Evolutionary conservation across 2,797 vertebrate genomes (phyloP).

Genomic region (Enteromius trimaculatus): DNA sequence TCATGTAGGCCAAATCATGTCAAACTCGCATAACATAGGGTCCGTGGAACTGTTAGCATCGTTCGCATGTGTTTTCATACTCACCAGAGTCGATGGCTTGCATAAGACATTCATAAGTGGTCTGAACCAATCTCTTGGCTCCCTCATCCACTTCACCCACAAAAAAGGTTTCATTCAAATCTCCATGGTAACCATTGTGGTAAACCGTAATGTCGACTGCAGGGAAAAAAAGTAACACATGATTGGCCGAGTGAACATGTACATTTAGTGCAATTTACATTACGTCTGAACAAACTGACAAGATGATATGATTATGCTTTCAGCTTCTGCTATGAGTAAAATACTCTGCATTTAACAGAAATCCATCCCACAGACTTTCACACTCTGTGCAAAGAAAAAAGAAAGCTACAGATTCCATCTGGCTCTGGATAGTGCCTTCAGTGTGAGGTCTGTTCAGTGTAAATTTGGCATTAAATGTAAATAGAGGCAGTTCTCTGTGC

Average conservation of each 20-base stretch:
- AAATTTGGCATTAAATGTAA: not conserved
- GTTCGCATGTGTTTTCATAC: not conserved
- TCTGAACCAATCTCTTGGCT: slow-evolving; percentile 91
- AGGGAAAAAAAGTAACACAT: not conserved
- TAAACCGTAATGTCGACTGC: slow-evolving; percentile 99
- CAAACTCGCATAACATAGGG: not conserved
- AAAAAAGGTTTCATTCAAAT: slow-evolving; percentile 97
- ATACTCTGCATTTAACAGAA: not conserved
- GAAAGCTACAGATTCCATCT: not conserved
- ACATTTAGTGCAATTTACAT: slow-evolving; percentile 12
- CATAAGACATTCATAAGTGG: slow-evolving; percentile 98
- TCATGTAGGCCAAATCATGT: not conserved
- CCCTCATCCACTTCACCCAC: slow-evolving; percentile 94
- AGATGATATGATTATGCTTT: slow-evolving; percentile 8
- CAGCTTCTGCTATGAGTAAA: not conserved
- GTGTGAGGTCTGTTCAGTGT: not conserved
- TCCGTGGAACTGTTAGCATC: not conserved
- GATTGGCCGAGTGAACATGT: slow-evolving; percentile 11
- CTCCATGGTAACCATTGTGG: slow-evolving; percentile 96
- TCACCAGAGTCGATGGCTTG: slow-evolving; percentile 97
- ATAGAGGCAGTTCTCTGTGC: not conserved
- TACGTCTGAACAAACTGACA: not conserved
- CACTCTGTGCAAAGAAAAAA: not conserved
- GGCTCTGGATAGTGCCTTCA: not conserved
- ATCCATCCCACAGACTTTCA: not conserved